Percentiles rank a stretch among this genome's conserved stretches.
Conservation (phyloP, 2,113 vertebrate genomes). For the Oreochromis niloticus region DNA sequence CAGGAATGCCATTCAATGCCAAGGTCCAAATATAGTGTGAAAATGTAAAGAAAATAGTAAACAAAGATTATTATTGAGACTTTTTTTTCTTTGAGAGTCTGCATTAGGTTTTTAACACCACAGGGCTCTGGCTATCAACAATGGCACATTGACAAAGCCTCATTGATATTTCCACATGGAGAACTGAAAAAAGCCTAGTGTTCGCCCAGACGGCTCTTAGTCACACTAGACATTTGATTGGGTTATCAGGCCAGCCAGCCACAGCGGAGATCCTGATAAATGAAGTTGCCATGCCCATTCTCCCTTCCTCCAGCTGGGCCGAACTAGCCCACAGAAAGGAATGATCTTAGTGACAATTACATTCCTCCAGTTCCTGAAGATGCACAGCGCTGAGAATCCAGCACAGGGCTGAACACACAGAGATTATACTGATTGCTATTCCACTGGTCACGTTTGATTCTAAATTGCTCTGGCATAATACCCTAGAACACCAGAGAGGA, state of each 20-base stretch:
- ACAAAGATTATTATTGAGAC: not conserved
- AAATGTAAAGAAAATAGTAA: not conserved
- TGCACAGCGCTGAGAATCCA: slow-evolving; percentile 15
- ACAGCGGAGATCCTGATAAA: slow-evolving; percentile 40
- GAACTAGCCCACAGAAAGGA: slow-evolving; percentile 11
- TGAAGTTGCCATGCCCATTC: slow-evolving; percentile 48
- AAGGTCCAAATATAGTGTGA: not conserved
- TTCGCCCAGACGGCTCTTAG: slow-evolving; percentile 26
- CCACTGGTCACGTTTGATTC: slow-evolving; percentile 37
- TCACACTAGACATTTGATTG: slow-evolving; percentile 47
- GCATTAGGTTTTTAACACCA: not conserved
- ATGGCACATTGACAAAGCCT: slow-evolving; percentile 22
- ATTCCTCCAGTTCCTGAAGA: slow-evolving; percentile 37
- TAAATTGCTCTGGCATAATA: slow-evolving; percentile 36
- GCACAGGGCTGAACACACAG: slow-evolving; percentile 19
- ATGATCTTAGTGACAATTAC: slow-evolving; percentile 43
- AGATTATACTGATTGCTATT: slow-evolving; percentile 58
- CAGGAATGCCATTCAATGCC: slow-evolving; percentile 28
- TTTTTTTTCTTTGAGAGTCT: not conserved
- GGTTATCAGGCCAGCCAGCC: slow-evolving; percentile 43
- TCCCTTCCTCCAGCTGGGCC: not conserved
- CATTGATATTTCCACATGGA: slow-evolving; percentile 46
- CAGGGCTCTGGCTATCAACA: slow-evolving; percentile 16
- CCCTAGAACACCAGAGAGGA: not conserved
- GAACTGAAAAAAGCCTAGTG: slow-evolving; percentile 10